Base-by-base conservation (phyloP, 2,797 vertebrate species). In the Sebastes paucispinis region DNA sequence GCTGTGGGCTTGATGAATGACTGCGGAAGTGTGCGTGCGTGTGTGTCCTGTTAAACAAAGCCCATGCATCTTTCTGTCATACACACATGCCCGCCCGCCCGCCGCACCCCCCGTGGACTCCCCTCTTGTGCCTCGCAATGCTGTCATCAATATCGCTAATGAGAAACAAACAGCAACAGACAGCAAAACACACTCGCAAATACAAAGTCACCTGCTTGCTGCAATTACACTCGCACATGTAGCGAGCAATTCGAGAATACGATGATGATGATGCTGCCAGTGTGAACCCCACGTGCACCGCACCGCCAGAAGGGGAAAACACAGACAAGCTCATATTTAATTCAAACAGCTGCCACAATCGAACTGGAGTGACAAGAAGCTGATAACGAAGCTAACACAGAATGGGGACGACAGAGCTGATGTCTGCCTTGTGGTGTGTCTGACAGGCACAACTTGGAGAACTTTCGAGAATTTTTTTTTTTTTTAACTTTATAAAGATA, bases 51-150 rank as follows among this genome's bases (percentile, higher is more conserved):
- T 71, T 89, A 84, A 90, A 91, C 86, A 91, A 91, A 90, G 74
- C 50, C 10, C 36, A 93, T 93, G 86, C 77, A 94, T 95, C 91
- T 92, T 81, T 50, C 75, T 93, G 92, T 91, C 92, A 80, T n/a
- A 69, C 59, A 80, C 59, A 55, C 50, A 67, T 36, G 34, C 34
- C 34, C 2, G 34, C 75, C 36, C 14, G 60, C 47, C 16, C 18
- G 20, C 50, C 50, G 8, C 27, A 31, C 58, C 2, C 1, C 31
- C 24, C 2, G 25, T 4, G 47, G 59, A 75, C 75, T 58, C 24
- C 24, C 43, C 63, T 60, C 76, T 69, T n/a, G 50, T 64, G 69
- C 39, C 20, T 63, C 16, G n/a, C 75, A 82, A 88, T 73, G 50
- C 43, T 55, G 5, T 67, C 78, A 82, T 92, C 85, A 87, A 87